Conservation (phyloP, 2,113 vertebrate species). For the Orientallactaga bullata region DNA sequence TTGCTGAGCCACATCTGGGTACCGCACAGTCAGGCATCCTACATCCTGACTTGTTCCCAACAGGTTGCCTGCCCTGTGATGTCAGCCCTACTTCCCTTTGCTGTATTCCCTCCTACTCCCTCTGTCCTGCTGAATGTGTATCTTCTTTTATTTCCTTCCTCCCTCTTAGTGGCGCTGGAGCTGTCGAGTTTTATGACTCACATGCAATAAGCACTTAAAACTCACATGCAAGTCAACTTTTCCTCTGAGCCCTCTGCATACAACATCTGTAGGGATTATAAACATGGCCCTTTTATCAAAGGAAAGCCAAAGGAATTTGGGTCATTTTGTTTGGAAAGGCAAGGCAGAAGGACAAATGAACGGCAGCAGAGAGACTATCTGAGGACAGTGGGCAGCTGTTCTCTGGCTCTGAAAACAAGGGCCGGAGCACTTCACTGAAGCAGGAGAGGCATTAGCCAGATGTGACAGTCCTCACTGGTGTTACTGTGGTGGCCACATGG, state of each 20-base stretch:
- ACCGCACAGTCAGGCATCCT: not conserved
- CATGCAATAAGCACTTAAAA: not conserved
- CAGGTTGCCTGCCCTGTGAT: fast-evolving
- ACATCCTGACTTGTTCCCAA: fast-evolving
- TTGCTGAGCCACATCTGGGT: not conserved
- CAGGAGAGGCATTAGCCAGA: not conserved
- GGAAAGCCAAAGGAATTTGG: constrained; percentile 19
- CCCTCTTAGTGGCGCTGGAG: not conserved
- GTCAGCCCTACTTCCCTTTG: fast-evolving
- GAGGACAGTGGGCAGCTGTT: constrained; percentile 55
- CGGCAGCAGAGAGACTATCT: not conserved
- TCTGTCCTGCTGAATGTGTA: not conserved
- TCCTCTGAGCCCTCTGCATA: not conserved
- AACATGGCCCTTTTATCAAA: not conserved
- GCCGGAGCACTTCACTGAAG: not conserved
- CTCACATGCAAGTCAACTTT: not conserved
- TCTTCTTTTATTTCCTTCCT: not conserved
- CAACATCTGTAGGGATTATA: not conserved
- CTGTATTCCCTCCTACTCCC: fast-evolving
- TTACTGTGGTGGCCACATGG: fast-evolving
- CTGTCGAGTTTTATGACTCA: not conserved
- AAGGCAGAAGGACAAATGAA: constrained; percentile 50
- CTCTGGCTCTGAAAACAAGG: constrained; percentile 17
- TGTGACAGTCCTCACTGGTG: not conserved
- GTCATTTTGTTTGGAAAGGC: constrained; percentile 51